A percentile compares a stretch with the other conserved stretches of the same genome.
These are phyloP conservation scores for Porphyrio hochstetteri DNA, from an alignment of 2,113 vertebrate genomes.

Conservation along the genomic window DNA sequence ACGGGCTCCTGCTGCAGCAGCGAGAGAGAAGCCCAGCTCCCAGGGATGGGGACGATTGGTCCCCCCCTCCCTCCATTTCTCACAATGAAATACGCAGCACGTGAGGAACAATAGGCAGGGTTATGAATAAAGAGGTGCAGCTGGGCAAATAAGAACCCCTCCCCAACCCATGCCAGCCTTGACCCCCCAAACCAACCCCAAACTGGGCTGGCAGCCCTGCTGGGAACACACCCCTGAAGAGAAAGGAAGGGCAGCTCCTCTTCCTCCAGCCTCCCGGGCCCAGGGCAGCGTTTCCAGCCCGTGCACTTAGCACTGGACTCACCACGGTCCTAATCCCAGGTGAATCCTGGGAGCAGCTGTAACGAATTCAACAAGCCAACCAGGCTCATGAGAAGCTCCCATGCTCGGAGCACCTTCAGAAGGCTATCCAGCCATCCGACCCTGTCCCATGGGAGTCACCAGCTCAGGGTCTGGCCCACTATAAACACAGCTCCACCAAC, in stretches of 20 bases:
- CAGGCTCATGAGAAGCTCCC: accelerated
- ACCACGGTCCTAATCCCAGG: neutral
- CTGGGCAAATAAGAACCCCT: slow-evolving; percentile 45
- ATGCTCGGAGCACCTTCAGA: neutral
- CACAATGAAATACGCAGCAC: slow-evolving; percentile 56
- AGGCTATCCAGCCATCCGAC: neutral
- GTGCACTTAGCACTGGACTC: accelerated
- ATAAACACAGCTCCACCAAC: accelerated
- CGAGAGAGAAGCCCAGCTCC: neutral
- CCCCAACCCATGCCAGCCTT: slow-evolving; percentile 11
- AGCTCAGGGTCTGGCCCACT: neutral
- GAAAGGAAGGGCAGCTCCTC: neutral
- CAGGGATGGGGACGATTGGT: neutral
- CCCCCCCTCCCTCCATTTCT: neutral
- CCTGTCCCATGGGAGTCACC: accelerated
- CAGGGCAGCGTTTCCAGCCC: neutral
- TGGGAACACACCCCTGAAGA: neutral
- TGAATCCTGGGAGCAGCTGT: neutral
- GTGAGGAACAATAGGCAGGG: neutral
- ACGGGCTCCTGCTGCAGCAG: neutral
- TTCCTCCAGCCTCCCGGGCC: neutral
- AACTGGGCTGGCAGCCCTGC: neutral
- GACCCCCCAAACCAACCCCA: neutral
- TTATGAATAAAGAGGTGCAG: slow-evolving; percentile 59
- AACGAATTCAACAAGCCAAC: neutral